Evolutionary conservation across 2,797 vertebrate genomes (phyloP).

Genomic region (Alectoris magna): DNA sequence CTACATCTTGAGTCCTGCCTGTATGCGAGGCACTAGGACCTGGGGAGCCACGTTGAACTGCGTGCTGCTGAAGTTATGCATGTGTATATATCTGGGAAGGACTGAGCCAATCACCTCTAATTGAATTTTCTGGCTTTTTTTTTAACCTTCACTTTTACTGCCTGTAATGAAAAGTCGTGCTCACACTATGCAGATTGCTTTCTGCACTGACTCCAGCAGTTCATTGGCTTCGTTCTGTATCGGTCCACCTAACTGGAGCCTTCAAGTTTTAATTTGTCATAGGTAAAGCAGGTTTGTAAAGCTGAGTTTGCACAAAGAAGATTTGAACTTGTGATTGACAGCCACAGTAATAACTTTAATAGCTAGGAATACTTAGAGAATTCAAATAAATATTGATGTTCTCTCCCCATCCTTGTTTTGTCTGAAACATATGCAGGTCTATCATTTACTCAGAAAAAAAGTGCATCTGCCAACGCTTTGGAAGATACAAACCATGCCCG

Average conservation of each 20-base stretch:
- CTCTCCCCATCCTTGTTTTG: constrained; percentile 9
- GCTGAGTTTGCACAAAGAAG: background rate
- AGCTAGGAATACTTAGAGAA: background rate
- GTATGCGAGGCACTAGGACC: background rate
- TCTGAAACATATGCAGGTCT: background rate
- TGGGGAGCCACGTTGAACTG: background rate
- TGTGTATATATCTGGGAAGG: background rate
- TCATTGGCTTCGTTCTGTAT: background rate
- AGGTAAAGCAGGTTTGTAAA: background rate
- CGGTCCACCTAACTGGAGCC: background rate
- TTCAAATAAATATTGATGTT: background rate
- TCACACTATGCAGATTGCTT: background rate
- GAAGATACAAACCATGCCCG: background rate
- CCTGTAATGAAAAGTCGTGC: background rate
- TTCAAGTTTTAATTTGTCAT: background rate
- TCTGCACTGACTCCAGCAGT: background rate
- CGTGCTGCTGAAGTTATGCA: background rate
- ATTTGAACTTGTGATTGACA: background rate
- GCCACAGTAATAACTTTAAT: background rate
- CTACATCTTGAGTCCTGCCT: background rate
- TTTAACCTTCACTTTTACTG: background rate
- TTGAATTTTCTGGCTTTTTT: background rate
- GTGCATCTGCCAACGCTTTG: background rate
- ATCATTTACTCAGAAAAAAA: background rate
- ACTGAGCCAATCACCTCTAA: background rate